phyloP scores from a whole-genome alignment of 2,113 vertebrate species.

The Megaceryle maxima region DNA sequence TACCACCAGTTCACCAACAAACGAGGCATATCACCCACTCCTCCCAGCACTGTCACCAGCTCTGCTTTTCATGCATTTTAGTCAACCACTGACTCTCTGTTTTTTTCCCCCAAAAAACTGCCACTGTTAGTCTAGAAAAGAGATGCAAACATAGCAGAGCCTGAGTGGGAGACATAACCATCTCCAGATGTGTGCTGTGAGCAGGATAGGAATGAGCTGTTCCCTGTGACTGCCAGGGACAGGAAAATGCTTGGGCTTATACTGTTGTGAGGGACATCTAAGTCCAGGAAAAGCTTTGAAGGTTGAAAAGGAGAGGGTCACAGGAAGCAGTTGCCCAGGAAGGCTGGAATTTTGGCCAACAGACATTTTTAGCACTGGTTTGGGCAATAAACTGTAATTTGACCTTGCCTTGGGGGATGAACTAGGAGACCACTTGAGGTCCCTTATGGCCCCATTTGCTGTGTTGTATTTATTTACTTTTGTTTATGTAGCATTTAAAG shows the following conservation, averaged over 20 bases:
- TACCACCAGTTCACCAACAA: neutral
- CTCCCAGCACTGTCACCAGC: neutral
- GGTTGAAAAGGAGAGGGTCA: neutral
- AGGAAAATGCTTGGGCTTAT: neutral
- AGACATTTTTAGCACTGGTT: constrained; percentile 17
- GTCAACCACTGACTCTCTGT: neutral
- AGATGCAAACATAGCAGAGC: neutral
- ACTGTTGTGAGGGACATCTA: neutral
- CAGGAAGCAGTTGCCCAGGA: neutral
- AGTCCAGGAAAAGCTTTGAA: constrained; percentile 1
- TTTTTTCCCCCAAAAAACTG: neutral
- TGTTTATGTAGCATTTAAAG: constrained; percentile 11
- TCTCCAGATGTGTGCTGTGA: neutral
- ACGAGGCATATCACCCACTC: neutral
- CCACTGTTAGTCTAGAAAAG: neutral
- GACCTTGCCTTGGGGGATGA: neutral
- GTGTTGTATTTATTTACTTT: neutral
- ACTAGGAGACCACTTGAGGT: neutral
- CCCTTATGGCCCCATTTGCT: neutral
- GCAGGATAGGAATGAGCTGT: neutral
- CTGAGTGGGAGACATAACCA: neutral
- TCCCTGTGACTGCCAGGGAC: neutral
- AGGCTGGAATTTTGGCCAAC: neutral
- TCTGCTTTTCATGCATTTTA: neutral
- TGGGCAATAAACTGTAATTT: constrained; percentile 11